Evolutionary conservation across 2,797 vertebrate species (phyloP), one percentile per base, ranked within the genome.

Genomic region (Pangasius larnaudii): DNA sequence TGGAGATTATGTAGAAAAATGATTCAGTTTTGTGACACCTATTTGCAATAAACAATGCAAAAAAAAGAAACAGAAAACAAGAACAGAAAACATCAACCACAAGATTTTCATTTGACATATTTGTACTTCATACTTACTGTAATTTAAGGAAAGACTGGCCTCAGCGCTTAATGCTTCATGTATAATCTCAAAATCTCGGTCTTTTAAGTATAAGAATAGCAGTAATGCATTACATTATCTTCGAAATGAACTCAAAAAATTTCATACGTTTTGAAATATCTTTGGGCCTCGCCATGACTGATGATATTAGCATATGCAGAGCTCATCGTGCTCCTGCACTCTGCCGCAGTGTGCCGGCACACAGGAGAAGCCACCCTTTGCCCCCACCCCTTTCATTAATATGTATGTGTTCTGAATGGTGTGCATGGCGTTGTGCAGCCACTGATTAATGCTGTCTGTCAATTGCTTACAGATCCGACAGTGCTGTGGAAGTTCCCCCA

Each of bases 401-500:
- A 98, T 98, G 97, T 97, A 98, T 98, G 96, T 96, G 93, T 95
- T 96, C 95, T 97, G 96, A 96, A 96, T 96, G 94, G 96, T 96
- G 96, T 96, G 94, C 95, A 95, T 96, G 96, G 94, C 96, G 94
- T 96, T 96, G 94, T 93, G 96, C 95, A 96, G 95, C 95, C 95
- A 95, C 95, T 97, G 96, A 98, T 98, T 98, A 98, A 98, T 97
- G 96, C 96, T 97, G 94, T 97, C 95, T 99, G 96, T 99, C 96
- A 96, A 97, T 99, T 98, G 97, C 97, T 98, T 98, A 96, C 97
- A 99, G 98, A 99, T 98, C 98, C 98, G 92, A 96, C 96, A 96
- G 96, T 99, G 96, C 95, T 99, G 95, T 99, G 98, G 98, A 99
- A 98, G 96, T 99, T 99, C 97, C 98, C 98, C 91, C 97, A 98